Evolutionary conservation across 2,113 vertebrate species (phyloP).

Genomic region (Calidris pygmaea): DNA sequence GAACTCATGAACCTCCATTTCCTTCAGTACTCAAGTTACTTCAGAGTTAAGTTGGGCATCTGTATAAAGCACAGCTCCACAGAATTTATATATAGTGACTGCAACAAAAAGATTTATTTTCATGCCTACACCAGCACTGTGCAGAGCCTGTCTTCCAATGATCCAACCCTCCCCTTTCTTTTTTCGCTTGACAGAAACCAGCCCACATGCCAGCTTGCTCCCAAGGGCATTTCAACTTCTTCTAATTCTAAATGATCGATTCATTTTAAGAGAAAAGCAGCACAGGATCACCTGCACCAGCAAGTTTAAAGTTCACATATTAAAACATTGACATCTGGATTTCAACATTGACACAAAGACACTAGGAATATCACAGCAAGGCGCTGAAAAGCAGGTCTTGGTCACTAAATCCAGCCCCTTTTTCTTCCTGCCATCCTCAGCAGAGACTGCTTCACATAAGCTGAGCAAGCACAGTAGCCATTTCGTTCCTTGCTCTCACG

Average conservation of each 20-base stretch:
- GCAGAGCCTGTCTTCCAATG: not conserved
- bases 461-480: not conserved
- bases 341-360: accelerated
- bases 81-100: not conserved
- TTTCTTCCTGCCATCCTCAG: not conserved
- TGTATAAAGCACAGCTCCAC: not conserved
- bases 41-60: not conserved
- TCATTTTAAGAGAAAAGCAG: not conserved
- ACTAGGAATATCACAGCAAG: not conserved
- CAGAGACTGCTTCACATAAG: not conserved
- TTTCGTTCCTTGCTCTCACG: not conserved
- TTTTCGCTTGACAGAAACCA: not conserved
- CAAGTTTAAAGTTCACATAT: not conserved
- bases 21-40: not conserved
- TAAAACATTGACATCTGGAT: not conserved
- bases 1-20: too few species aligned
- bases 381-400: not conserved
- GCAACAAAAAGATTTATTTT: not conserved
- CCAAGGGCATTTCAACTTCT: not conserved
- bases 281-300: not conserved
- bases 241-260: not conserved
- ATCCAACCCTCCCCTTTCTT: not conserved
- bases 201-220: not conserved
- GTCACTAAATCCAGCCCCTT: not conserved
- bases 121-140: not conserved